A percentile compares a stretch with the other conserved stretches of the same genome.
These are phyloP conservation scores for Harpagus bidentatus DNA, from an alignment of 2,113 vertebrate genomes.

Conservation along the genomic window DNA sequence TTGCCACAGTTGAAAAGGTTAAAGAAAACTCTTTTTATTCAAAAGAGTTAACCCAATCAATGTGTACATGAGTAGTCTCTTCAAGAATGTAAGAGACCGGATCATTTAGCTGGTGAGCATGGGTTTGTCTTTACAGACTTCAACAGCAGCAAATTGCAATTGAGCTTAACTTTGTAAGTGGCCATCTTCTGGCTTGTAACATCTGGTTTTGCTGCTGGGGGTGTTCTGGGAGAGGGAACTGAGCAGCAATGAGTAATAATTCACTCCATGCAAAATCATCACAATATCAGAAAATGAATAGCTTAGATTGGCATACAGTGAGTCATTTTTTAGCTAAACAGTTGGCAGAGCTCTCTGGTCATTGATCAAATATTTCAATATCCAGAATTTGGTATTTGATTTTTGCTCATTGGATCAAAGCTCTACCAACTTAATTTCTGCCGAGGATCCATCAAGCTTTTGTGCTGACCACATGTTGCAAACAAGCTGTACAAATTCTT, in stretches of 20 bases:
- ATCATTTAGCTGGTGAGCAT: neutral
- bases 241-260: conserved; percentile 4
- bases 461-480: conserved; percentile 20
- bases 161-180: neutral
- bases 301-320: conserved; percentile 26
- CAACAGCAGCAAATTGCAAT: neutral
- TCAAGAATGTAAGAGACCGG: neutral
- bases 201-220: conserved; percentile 6
- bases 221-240: neutral
- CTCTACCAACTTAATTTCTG: conserved; percentile 30
- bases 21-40: neutral
- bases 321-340: conserved; percentile 52
- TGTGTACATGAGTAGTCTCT: neutral
- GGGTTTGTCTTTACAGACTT: neutral
- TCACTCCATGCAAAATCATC: neutral
- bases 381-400: conserved; percentile 42
- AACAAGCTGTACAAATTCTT: conserved; percentile 31
- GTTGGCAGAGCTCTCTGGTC: conserved; percentile 30
- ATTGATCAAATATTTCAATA: conserved; percentile 56
- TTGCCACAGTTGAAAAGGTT: neutral
- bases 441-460: conserved; percentile 48
- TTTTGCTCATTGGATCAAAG: conserved; percentile 38
- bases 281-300: conserved; percentile 17
- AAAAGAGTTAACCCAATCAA: neutral
- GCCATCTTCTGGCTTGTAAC: neutral